Conservation (phyloP, 2,888 invertebrate genomes). For the Neuroscelio doddi region DNA sequence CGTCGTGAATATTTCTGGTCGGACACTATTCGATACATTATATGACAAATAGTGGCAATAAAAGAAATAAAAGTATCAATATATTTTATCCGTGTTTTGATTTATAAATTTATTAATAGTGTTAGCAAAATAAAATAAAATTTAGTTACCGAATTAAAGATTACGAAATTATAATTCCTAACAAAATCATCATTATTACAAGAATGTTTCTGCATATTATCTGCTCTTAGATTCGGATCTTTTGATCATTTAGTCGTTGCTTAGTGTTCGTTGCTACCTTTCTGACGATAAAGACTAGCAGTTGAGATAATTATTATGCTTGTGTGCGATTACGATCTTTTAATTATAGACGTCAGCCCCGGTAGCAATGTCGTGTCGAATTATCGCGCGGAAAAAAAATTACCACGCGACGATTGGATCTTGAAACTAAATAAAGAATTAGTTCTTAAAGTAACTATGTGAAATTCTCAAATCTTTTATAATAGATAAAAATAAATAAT, state of each 20-base stretch:
- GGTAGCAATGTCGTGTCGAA: constrained; percentile 21
- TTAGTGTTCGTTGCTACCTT: constrained; percentile 10
- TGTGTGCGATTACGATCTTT: constrained; percentile 16
- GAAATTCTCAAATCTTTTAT: too few species aligned
- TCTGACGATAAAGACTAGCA: constrained; percentile 14
- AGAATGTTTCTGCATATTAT: not conserved
- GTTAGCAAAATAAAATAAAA: too few species aligned
- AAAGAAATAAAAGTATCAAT: too few species aligned
- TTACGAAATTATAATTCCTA: not conserved
- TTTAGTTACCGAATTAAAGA: too few species aligned
- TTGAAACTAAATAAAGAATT: constrained; percentile 8
- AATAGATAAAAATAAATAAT: too few species aligned
- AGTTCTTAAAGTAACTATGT: not conserved
- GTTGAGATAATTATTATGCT: constrained; percentile 18
- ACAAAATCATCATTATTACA: constrained; percentile 2
- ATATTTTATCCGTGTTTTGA: too few species aligned
- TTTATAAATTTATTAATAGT: too few species aligned
- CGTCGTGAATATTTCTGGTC: too few species aligned
- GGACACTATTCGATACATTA: too few species aligned
- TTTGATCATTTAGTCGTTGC: constrained; percentile 20
- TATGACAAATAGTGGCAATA: too few species aligned
- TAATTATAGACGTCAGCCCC: constrained; percentile 13
- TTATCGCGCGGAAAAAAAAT: constrained; percentile 14
- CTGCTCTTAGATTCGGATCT: constrained; percentile 8
- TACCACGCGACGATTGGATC: constrained; percentile 8